Conservation (phyloP, 2,113 vertebrate species). For the Vimba vimba region DNA sequence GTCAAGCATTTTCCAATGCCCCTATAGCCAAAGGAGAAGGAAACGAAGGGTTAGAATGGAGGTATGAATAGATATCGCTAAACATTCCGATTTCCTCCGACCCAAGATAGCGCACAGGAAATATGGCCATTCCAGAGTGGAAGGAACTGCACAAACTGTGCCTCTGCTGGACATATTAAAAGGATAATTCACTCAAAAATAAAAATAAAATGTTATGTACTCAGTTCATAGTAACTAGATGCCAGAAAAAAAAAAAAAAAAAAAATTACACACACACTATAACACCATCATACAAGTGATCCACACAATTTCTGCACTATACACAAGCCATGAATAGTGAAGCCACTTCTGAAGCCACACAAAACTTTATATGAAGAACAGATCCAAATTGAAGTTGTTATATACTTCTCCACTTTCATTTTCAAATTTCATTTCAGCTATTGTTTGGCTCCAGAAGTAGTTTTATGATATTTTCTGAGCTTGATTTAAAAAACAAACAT, state of each 20-base stretch:
- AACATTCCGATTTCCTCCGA: slow-evolving; percentile 1
- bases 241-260: background rate
- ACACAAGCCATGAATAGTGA: too few relatives aligned
- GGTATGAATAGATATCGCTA: slow-evolving; percentile 3
- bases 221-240: too few relatives aligned
- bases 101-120: background rate
- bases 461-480: background rate
- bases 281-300: background rate
- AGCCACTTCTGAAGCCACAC: too few relatives aligned
- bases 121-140: background rate
- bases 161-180: background rate
- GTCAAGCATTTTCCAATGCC: slow-evolving; percentile 34
- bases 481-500: too few relatives aligned
- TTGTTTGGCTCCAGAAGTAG: background rate
- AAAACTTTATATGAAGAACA: too few relatives aligned
- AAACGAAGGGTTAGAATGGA: slow-evolving; percentile 28
- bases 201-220: background rate
- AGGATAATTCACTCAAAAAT: background rate
- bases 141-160: background rate
- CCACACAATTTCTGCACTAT: too few relatives aligned
- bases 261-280: background rate
- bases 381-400: background rate
- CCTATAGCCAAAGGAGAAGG: slow-evolving; percentile 24
- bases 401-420: background rate
- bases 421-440: background rate